Conservation (phyloP, 2,797 vertebrate genomes). For the Rachycentron canadum region DNA sequence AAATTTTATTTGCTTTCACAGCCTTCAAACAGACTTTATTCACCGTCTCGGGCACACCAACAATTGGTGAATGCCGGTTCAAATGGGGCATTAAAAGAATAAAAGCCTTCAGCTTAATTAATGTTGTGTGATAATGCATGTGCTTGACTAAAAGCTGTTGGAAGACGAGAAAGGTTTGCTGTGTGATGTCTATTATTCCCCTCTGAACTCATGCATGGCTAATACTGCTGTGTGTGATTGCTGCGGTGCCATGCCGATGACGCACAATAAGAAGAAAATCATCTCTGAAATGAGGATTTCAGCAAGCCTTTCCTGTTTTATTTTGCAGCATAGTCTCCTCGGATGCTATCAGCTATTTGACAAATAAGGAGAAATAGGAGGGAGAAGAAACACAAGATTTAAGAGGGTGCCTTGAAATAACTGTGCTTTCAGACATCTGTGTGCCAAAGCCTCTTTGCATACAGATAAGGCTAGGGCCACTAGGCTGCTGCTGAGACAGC, state of each 20-base stretch:
- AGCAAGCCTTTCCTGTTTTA: slow-evolving; percentile 57
- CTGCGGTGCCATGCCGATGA: slow-evolving; percentile 63
- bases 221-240: slow-evolving; percentile 71
- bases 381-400: slow-evolving; percentile 54
- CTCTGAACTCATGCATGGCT: slow-evolving; percentile 74
- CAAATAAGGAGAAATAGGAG: slow-evolving; percentile 44
- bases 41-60: slow-evolving; percentile 46
- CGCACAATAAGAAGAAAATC: slow-evolving; percentile 71
- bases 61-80: slow-evolving; percentile 58
- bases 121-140: slow-evolving; percentile 70
- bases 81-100: slow-evolving; percentile 71
- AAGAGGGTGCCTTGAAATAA: slow-evolving; percentile 72
- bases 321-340: slow-evolving; percentile 56
- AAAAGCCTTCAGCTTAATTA: slow-evolving; percentile 74
- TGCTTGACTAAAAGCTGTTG: slow-evolving; percentile 59
- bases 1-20: slow-evolving; percentile 46
- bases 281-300: slow-evolving; percentile 70
- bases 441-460: slow-evolving; percentile 81
- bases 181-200: slow-evolving; percentile 76
- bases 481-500: slow-evolving; percentile 73
- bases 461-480: slow-evolving; percentile 70
- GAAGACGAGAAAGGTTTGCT: slow-evolving; percentile 62
- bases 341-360: slow-evolving; percentile 69
- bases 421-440: slow-evolving; percentile 61
- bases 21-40: slow-evolving; percentile 62